Evolutionary conservation across 2,797 vertebrate genomes (phyloP), one percentile per base, ranked within the genome.

Genomic region (Pelochelys cantorii): DNA sequence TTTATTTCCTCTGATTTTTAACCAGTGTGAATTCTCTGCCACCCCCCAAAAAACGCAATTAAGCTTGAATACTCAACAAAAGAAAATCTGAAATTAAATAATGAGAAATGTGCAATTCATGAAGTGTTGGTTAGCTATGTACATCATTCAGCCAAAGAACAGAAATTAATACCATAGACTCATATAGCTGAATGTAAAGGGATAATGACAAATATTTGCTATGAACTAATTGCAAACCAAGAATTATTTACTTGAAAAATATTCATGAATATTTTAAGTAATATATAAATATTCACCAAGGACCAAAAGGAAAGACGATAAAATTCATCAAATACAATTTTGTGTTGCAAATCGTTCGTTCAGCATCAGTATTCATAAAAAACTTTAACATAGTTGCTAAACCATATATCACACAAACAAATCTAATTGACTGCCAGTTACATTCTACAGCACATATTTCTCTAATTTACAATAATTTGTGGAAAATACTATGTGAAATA

Each of bases 321-420:
- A 90, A 93, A 95, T 87, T 94, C 7, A 88, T 90, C 82, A 95
- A 91, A 88, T 92, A 83, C 86, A 90, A 79, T 92, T 42, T 62
- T 94, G 96, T 93, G 48, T 37, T 86, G 18, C 68, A 92, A 95
- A 95, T 93, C 34, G 85, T 20, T 90, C 68, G 53, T 14, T 34
- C 8, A 81, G 57, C 31, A 91, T 18, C n/a, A 55, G 15, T 77
- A 65, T 95, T 93, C 86, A 87, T 94, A 82, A 77, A 75, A 86
- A 92, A 79, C 23, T 92, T 90, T 34, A 86, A 84, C 83, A 12
- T 2, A 42, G 54, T 94, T 59, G 23, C 55, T 90, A 4, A 48
- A 31, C n/a, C 83, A 12, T 82, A 13, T 53, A 81, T 90, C 53
- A 81, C 57, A 89, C 60, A 88, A 90, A 6, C 12, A 78, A 55